Evolutionary conservation across 2,113 vertebrate species (phyloP), one percentile per base, ranked within the genome.

Genomic region (Megaleporinus macrocephalus): DNA sequence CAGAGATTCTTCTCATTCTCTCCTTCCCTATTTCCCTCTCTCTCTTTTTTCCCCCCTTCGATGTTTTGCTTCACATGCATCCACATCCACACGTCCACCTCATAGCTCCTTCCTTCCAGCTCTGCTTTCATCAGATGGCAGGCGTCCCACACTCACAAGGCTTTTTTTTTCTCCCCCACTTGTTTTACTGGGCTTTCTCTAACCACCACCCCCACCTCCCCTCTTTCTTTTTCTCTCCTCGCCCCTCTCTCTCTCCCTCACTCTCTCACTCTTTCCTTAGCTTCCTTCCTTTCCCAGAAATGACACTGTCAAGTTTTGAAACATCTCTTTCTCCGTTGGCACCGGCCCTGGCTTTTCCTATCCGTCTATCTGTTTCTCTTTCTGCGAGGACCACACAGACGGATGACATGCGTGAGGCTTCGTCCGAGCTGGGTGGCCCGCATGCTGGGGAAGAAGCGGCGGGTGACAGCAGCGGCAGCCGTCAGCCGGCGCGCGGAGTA

Each of bases 381-480:
- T 91, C 57, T 91, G 91, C 91, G 73, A 80, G 82, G 93, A 94
- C 93, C 94, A 95, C 94, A 94, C 94, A 95, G 92, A 91, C 88
- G 90, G 93, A 93, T 90, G 91, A 89, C 92, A 92, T 93, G 92
- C 88, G 85, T 89, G 92, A 92, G 89, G 88, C 90, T 92, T 26
- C 85, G 91, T 92, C 91, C 91, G 82, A 89, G 87, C 93, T 94
- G 94, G 93, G 93, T 95, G 94, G 93, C 93, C 93, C 90, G 63
- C 87, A 80, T 73, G 90, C 90, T 91, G 91, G 89, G 90, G 89
- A 88, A 89, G 89, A 89, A 89, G 92, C 89, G 91, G 88, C 89
- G 80, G 92, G 90, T 91, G 93, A 93, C 93, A 92, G 91, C 91
- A 92, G 91, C 91, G 92, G 92, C 90, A 92, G 90, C 87, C 92